Evolutionary conservation across 2,888 invertebrate genomes (phyloP).

Genomic region (Helleia helle): DNA sequence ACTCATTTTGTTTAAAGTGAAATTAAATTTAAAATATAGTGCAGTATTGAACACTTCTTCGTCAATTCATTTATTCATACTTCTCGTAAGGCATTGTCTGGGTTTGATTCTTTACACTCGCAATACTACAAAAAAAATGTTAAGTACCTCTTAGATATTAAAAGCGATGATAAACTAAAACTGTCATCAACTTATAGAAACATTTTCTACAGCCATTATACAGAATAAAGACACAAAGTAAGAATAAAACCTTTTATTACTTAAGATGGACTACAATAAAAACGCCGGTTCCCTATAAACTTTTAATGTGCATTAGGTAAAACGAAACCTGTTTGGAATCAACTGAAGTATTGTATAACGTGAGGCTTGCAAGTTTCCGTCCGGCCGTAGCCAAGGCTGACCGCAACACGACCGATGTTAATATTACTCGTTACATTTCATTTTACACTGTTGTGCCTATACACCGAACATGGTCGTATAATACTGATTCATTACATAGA

Average conservation of each 20-base stretch:
- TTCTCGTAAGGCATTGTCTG: too few relatives aligned
- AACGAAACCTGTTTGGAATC: slow-evolving; percentile 29
- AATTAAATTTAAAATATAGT: too few relatives aligned
- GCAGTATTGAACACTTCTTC: too few relatives aligned
- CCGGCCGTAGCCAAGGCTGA: slow-evolving; percentile 27
- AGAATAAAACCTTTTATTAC: background rate
- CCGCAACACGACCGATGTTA: slow-evolving; percentile 21
- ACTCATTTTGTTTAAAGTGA: too few relatives aligned
- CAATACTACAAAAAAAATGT: background rate
- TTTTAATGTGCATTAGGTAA: slow-evolving; percentile 30
- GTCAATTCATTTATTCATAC: too few relatives aligned
- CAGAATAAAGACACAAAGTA: background rate
- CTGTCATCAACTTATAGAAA: background rate
- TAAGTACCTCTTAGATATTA: background rate
- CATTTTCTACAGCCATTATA: background rate
- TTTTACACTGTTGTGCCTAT: slow-evolving; percentile 11
- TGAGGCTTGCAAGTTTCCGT: slow-evolving; percentile 27
- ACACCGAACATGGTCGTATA: slow-evolving; percentile 16
- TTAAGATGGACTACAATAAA: slow-evolving; percentile 7
- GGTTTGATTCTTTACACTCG: too few relatives aligned
- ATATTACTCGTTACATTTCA: slow-evolving; percentile 12
- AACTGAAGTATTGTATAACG: slow-evolving; percentile 31
- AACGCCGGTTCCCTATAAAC: slow-evolving; percentile 21
- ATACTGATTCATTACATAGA: slow-evolving; percentile 23
- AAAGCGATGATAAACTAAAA: background rate